phyloP scores from a whole-genome alignment of 2,888 invertebrate species.

The Euzetes globulus region DNA sequence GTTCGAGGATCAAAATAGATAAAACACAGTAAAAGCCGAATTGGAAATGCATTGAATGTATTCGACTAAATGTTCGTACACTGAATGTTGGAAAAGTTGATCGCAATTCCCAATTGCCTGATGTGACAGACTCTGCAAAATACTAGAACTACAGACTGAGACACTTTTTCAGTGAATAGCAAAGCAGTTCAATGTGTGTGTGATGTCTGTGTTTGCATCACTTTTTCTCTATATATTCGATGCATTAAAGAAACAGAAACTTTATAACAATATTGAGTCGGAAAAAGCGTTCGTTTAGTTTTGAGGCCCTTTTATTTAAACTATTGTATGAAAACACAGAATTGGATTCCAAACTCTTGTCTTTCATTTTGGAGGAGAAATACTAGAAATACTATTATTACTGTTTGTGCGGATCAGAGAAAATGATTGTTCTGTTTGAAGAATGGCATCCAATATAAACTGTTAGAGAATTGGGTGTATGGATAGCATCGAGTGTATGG shows the following conservation, averaged over 20 bases:
- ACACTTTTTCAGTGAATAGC: neutral
- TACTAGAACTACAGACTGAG: no score
- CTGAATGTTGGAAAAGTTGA: neutral
- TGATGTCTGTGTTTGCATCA: neutral
- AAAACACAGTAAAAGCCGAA: neutral
- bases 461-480: neutral
- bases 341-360: neutral
- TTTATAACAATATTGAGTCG: neutral
- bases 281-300: neutral
- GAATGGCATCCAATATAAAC: neutral
- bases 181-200: neutral
- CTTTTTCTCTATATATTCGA: neutral
- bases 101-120: constrained; percentile 15
- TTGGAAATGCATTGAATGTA: neutral
- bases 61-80: neutral
- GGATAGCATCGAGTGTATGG: neutral
- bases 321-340: neutral
- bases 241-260: neutral
- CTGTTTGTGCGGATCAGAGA: neutral
- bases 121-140: neutral
- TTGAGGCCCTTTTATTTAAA: neutral
- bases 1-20: neutral
- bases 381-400: neutral
- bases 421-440: neutral
- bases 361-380: neutral